These are phyloP conservation scores for Drosophila pachea DNA, from an alignment of 1,140 invertebrate genomes.

Conservation along the genomic window DNA sequence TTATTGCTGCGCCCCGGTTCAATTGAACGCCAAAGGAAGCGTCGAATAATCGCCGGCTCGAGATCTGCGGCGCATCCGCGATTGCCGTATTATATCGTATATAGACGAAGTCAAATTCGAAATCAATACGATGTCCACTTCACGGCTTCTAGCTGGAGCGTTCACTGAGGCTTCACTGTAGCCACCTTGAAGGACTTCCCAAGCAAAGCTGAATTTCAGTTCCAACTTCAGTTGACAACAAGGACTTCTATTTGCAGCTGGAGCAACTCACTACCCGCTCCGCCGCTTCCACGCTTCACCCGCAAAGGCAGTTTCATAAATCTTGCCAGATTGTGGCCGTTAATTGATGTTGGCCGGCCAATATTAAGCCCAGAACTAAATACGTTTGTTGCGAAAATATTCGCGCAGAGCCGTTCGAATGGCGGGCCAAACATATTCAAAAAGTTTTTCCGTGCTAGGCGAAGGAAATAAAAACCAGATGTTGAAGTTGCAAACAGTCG, in stretches of 20 bases:
- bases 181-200: too few species aligned
- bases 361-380: constrained; percentile 21
- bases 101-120: too few species aligned
- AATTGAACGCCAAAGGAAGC: neutral
- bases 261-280: too few species aligned
- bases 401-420: constrained; percentile 14
- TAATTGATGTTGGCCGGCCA: constrained; percentile 30
- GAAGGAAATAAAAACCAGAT: constrained; percentile 7
- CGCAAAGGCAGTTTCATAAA: too few species aligned
- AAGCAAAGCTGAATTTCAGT: too few species aligned
- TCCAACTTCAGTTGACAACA: too few species aligned
- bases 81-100: too few species aligned
- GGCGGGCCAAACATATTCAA: constrained; percentile 3
- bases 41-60: neutral
- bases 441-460: constrained; percentile 8
- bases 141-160: too few species aligned
- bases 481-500: constrained; percentile 1
- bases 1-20: constrained; percentile 3
- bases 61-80: neutral
- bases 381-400: constrained; percentile 20
- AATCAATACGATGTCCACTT: too few species aligned
- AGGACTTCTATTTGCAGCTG: too few species aligned
- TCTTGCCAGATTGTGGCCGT: constrained; percentile 1
- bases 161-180: too few species aligned
- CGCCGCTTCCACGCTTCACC: too few species aligned